Conservation (phyloP, 35 echinoderm and acorn worm species). For the Diadema setosum region DNA sequence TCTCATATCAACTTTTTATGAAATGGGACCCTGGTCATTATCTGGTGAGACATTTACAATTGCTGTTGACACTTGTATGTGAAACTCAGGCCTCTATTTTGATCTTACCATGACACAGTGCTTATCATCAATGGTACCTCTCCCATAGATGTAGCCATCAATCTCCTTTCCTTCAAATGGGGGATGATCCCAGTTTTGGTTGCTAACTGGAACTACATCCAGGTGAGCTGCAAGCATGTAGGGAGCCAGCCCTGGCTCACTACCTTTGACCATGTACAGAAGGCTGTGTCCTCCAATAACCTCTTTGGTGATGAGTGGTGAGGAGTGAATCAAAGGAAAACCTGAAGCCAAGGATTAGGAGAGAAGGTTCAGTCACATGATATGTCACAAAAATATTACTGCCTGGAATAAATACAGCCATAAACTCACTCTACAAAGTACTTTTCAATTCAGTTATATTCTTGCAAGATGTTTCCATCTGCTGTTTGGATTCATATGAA, state of each 20-base stretch:
- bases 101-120: constrained; percentile 80
- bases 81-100: too few species aligned
- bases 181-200: constrained; percentile 74
- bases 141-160: constrained; percentile 91
- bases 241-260: constrained; percentile 50
- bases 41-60: too few species aligned
- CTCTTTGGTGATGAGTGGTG: constrained; percentile 63
- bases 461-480: not conserved
- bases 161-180: constrained; percentile 76
- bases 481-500: not conserved
- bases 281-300: constrained; percentile 69
- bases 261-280: constrained; percentile 77
- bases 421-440: too few species aligned
- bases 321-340: constrained; percentile 67
- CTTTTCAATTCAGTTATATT: too few species aligned
- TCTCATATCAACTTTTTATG: too few species aligned
- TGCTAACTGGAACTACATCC: constrained; percentile 93
- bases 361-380: too few species aligned
- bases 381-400: not conserved
- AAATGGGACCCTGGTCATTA: too few species aligned
- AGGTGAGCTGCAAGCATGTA: constrained; percentile 84
- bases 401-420: too few species aligned
- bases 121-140: constrained; percentile 96
- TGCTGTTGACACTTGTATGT: too few species aligned
- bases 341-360: constrained; percentile 32